Evolutionary conservation across 2,888 invertebrate genomes (phyloP).

Genomic region (Drosophila mettleri): DNA sequence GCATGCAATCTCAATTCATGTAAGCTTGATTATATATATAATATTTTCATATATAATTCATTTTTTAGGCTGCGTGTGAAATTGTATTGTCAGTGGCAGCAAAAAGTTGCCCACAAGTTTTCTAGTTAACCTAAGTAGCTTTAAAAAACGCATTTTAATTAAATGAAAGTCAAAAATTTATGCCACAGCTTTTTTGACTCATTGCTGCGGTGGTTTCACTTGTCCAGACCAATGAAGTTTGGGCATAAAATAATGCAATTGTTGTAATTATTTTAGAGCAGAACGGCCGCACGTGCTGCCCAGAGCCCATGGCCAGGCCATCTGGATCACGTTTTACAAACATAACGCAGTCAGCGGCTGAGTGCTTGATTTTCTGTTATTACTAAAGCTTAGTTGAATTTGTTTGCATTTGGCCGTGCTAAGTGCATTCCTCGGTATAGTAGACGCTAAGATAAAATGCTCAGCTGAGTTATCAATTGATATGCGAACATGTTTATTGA

Average conservation of each 20-base stretch:
- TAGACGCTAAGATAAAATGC: neutral
- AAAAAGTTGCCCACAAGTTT: slow-evolving; percentile 62
- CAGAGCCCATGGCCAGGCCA: slow-evolving; percentile 15
- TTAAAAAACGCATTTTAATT: slow-evolving; percentile 71
- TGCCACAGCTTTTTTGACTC: slow-evolving; percentile 17
- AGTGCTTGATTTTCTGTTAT: neutral
- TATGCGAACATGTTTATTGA: slow-evolving; percentile 7
- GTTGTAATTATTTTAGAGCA: slow-evolving; percentile 63
- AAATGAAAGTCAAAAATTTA: slow-evolving; percentile 58
- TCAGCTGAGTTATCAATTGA: slow-evolving; percentile 19
- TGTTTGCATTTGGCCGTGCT: slow-evolving; percentile 31
- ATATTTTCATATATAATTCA: slow-evolving; percentile 1
- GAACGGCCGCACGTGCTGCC: slow-evolving; percentile 61
- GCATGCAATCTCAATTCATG: slow-evolving; percentile 46
- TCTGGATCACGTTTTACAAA: slow-evolving; percentile 27
- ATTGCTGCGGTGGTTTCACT: slow-evolving; percentile 4
- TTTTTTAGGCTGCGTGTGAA: slow-evolving; percentile 45
- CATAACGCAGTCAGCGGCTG: slow-evolving; percentile 1
- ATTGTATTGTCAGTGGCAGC: slow-evolving; percentile 29
- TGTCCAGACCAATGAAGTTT: neutral
- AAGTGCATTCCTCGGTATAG: slow-evolving; percentile 40
- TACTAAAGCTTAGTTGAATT: neutral
- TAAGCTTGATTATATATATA: slow-evolving; percentile 2
- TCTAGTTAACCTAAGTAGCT: slow-evolving; percentile 73
- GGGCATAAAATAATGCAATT: slow-evolving; percentile 64